Evolutionary conservation across 2,888 invertebrate species (phyloP).

Genomic region (Chloroclystis v-ata): DNA sequence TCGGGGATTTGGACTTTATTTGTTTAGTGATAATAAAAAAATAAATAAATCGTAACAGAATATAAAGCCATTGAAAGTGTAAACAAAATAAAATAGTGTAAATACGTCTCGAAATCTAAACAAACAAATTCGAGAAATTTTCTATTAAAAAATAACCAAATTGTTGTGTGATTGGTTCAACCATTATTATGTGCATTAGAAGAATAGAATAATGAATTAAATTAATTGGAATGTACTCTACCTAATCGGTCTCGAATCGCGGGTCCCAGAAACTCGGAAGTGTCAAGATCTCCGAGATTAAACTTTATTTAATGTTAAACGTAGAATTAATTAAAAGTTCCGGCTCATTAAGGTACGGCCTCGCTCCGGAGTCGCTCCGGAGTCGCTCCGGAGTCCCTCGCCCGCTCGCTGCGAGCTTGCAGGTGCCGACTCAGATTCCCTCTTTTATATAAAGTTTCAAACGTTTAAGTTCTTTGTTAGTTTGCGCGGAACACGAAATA

Average conservation of each 20-base stretch:
- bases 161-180: too few relatives aligned
- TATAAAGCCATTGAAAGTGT: not conserved
- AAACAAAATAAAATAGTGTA: too few relatives aligned
- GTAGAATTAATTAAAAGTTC: slow-evolving; percentile 67
- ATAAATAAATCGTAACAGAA: not conserved
- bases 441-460: too few relatives aligned
- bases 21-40: not conserved
- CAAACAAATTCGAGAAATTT: too few relatives aligned
- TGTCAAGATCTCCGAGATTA: slow-evolving; percentile 43
- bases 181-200: too few relatives aligned
- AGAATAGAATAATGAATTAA: too few relatives aligned
- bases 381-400: slow-evolving; percentile 2
- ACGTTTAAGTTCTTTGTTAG: too few relatives aligned
- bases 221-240: not conserved
- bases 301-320: slow-evolving; percentile 50
- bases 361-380: slow-evolving; percentile 1
- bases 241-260: not conserved
- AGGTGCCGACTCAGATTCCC: too few relatives aligned
- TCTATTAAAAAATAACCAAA: too few relatives aligned
- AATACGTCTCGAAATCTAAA: too few relatives aligned
- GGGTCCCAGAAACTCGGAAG: slow-evolving; percentile 29
- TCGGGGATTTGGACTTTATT: not conserved
- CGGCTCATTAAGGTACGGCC: slow-evolving; percentile 49
- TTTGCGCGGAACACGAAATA: too few relatives aligned
- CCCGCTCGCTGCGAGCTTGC: too few relatives aligned